These are phyloP conservation scores for Zele albiditarsus DNA, from an alignment of 2,888 invertebrate genomes.

Conservation along the genomic window DNA sequence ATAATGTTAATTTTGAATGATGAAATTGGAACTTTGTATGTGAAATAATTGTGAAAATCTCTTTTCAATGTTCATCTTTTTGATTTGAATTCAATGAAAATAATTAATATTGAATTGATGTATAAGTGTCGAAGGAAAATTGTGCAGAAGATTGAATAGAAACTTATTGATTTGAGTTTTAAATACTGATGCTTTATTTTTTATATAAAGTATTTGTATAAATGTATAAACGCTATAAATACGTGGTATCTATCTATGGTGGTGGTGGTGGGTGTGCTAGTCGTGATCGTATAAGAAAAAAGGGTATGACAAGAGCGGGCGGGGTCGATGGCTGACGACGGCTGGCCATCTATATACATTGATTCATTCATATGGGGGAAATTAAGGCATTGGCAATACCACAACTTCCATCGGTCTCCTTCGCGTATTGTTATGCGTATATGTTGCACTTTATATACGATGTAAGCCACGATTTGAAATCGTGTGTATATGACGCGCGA, in stretches of 20 bases:
- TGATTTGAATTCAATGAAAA: background rate
- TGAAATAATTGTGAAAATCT: too few species aligned
- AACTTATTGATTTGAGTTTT: constrained; percentile 61
- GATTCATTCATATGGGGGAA: constrained; percentile 70
- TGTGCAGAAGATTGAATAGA: background rate
- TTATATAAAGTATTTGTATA: constrained; percentile 73
- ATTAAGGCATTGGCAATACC: constrained; percentile 67
- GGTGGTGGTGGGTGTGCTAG: constrained; percentile 71
- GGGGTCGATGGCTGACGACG: constrained; percentile 72
- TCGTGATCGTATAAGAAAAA: constrained; percentile 72
- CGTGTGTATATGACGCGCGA: constrained; percentile 35
- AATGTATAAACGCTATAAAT: constrained; percentile 74
- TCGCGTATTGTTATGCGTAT: constrained; percentile 66
- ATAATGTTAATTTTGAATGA: too few species aligned
- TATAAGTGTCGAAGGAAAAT: background rate
- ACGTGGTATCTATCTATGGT: constrained; percentile 73
- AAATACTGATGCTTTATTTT: constrained; percentile 73
- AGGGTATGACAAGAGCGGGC: constrained; percentile 72
- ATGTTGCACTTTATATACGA: constrained; percentile 55
- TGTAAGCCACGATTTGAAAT: constrained; percentile 38
- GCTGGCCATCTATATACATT: constrained; percentile 73
- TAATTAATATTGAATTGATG: background rate
- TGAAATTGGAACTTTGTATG: too few species aligned
- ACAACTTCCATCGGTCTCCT: constrained; percentile 71
- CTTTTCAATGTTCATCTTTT: too few species aligned